Percentiles rank a stretch among this genome's conserved stretches.
These are phyloP conservation scores for Thymelicus acteon DNA, from an alignment of 2,888 invertebrate genomes.

Conservation along the genomic window DNA sequence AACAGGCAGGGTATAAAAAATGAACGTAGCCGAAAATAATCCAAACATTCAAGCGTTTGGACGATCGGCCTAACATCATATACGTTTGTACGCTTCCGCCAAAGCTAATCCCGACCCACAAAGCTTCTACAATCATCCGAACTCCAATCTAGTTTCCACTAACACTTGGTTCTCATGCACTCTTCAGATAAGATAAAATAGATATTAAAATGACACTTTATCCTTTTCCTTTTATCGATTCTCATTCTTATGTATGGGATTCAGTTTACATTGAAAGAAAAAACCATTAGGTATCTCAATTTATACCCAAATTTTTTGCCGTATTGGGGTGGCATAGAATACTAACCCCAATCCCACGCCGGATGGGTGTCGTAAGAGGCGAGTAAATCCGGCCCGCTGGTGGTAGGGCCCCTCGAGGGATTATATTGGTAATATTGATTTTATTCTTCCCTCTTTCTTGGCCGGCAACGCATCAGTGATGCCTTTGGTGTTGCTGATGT, in stretches of 20 bases:
- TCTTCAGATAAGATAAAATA: conserved; percentile 5
- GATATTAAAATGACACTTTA: background rate
- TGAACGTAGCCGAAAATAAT: background rate
- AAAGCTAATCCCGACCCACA: background rate
- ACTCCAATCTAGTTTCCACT: conserved; percentile 1
- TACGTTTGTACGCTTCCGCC: background rate
- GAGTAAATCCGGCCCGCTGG: too few species aligned
- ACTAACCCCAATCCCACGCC: too few species aligned
- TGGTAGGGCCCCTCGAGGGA: too few species aligned
- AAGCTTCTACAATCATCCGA: background rate
- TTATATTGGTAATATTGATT: too few species aligned
- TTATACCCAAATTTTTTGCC: background rate
- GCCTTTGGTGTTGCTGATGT: too few species aligned
- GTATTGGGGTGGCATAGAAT: too few species aligned
- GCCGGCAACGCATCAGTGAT: too few species aligned
- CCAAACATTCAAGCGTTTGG: background rate
- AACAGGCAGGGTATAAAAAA: background rate
- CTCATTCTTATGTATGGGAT: conserved; percentile 9
- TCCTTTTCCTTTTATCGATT: conserved; percentile 6
- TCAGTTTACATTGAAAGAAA: conserved; percentile 10
- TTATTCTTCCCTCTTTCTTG: too few species aligned
- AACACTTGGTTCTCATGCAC: conserved; percentile 2
- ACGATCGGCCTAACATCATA: background rate
- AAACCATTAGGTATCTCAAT: background rate
- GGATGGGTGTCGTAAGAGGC: too few species aligned